Conservation (phyloP, 2,113 vertebrate genomes). For the Cairina moschata region DNA sequence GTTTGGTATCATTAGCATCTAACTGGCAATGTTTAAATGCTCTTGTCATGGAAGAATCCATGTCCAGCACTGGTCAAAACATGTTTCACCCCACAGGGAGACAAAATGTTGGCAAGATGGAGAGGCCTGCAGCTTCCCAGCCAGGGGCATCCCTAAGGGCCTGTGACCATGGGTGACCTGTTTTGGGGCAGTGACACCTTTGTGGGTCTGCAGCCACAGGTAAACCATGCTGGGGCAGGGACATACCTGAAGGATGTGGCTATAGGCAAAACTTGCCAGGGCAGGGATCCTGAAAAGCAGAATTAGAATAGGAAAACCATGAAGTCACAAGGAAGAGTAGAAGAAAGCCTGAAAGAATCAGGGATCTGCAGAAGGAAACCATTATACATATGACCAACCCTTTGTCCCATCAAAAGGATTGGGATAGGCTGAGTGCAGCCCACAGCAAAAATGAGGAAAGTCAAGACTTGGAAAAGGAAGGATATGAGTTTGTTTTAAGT, state of each 20-base stretch:
- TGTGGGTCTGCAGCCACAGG: not conserved
- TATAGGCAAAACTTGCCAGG: not conserved
- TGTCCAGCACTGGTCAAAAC: not conserved
- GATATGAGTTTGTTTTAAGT: not conserved
- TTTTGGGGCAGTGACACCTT: rapidly evolving
- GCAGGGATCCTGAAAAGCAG: not conserved
- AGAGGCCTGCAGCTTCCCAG: not conserved
- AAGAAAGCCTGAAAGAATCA: not conserved
- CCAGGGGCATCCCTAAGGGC: no score
- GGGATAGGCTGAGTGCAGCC: not conserved
- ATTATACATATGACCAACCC: not conserved
- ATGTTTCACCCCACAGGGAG: not conserved
- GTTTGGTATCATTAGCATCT: not conserved
- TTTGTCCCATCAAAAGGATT: not conserved
- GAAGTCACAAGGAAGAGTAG: not conserved
- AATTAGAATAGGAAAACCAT: not conserved
- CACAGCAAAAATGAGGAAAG: not conserved
- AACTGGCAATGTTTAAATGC: not conserved
- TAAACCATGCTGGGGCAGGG: not conserved
- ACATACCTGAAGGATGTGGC: not conserved
- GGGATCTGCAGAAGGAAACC: not conserved
- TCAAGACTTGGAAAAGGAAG: not conserved
- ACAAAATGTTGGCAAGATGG: not conserved
- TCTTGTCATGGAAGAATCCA: not conserved
- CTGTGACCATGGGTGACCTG: rapidly evolving